Base-by-base conservation (phyloP, 2,888 invertebrate genomes). In the Ichneumoninae sp. region DNA sequence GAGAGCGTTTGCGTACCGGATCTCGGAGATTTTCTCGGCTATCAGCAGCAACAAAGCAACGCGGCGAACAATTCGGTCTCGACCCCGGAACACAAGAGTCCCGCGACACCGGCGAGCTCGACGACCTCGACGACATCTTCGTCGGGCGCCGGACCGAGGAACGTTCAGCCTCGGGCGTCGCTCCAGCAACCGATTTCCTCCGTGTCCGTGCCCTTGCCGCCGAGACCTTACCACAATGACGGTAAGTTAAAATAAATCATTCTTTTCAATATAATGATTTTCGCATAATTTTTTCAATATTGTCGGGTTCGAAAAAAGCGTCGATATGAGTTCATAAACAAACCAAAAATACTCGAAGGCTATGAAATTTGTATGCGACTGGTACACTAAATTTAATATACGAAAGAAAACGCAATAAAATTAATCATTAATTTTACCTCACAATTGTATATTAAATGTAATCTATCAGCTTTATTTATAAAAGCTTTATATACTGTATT, bases 1-100 rank as follows among this genome's bases (percentile, higher is more conserved):
- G 97, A 97, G 93, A 95, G 95, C 94, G 97, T 97, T 90, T 97
- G 97, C 94, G 96, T 97, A 88, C 97, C 97, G 87, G 97, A 97
- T 93, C 94, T 96, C 88, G 95, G 96, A 84, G 95, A 96, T 82
- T 96, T 96, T 93, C 95, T 97, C 93, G 95, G 96, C 86, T 93
- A 93, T 86, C 93, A 92, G 85, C 84, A 84, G 62, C 83, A 84
- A 22, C 84, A 84, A 62, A 84, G 69, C 66, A 89, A 89, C 52
- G 83, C 90, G 7, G 83, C 86, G 44, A 87, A 82, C 75, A 86
- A 86, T 82, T 86, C 87, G 50, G 87, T 89, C 19, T 74, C 86
- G 44, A 88, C 87, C 69, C 86, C 88, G 47, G 88, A 88, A 78
- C 91, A 91, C 72, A 89, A 89, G 78, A 89, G 86, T 83, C 90